phyloP scores from a whole-genome alignment of 64 coral and sea anemone species.

The Astreopora myriophthalma region DNA sequence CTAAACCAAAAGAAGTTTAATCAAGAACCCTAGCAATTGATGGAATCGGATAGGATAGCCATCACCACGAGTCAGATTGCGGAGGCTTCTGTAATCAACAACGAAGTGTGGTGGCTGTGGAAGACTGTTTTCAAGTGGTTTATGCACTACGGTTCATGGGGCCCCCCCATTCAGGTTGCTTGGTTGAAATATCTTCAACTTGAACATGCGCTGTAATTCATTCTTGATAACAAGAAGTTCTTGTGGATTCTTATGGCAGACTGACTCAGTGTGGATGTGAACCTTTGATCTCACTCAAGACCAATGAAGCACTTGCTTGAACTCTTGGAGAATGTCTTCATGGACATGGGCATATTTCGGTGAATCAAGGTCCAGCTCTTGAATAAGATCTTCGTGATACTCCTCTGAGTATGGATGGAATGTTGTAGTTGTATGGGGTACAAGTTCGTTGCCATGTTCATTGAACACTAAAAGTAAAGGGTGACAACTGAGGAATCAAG shows the following conservation, averaged over 20 bases:
- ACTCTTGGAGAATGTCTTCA: constrained; percentile 37
- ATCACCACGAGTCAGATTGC: constrained; percentile 17
- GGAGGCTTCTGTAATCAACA: constrained; percentile 45
- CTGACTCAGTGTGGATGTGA: constrained; percentile 55
- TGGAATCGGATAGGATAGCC: constrained; percentile 21
- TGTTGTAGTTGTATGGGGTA: neutral
- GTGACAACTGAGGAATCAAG: constrained; percentile 19
- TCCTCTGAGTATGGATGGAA: neutral
- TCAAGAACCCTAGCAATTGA: constrained; percentile 26
- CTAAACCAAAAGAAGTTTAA: neutral
- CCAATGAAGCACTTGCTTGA: constrained; percentile 30
- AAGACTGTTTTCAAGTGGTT: constrained; percentile 53
- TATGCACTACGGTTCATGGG: constrained; percentile 41
- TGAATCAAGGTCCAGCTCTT: neutral
- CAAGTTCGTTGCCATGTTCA: neutral
- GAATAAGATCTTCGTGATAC: neutral
- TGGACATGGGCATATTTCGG: constrained; percentile 46
- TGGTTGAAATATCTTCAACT: constrained; percentile 53
- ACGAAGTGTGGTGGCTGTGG: constrained; percentile 47
- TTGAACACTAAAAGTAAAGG: constrained; percentile 10
- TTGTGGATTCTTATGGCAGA: constrained; percentile 47
- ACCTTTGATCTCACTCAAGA: constrained; percentile 31
- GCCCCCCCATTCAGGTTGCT: constrained; percentile 72
- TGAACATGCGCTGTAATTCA: constrained; percentile 62
- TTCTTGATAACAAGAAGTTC: constrained; percentile 28